A percentile compares a stretch with the other conserved stretches of the same genome.
phyloP scores from a whole-genome alignment of 2,888 invertebrate genomes.

The Epistrophe eligans region DNA sequence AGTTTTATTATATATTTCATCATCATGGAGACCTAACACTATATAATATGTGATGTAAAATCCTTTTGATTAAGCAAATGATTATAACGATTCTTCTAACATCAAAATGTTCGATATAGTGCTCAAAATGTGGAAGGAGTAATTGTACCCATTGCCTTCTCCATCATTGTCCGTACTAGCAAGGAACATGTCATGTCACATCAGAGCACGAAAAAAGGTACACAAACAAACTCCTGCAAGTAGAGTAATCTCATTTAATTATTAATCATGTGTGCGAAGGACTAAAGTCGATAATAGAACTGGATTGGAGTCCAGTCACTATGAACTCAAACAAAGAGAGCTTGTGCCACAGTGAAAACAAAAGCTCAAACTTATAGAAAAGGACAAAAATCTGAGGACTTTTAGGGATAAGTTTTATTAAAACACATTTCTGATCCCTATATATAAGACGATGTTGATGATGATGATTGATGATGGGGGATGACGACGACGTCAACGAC shows the following conservation, averaged over 20 bases:
- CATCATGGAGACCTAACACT: background rate
- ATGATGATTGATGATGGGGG: slow-evolving; percentile 10
- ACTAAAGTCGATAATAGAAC: slow-evolving; percentile 79
- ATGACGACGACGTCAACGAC: slow-evolving; percentile 29
- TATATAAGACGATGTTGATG: slow-evolving; percentile 43
- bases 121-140: background rate
- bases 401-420: slow-evolving; percentile 66
- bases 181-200: slow-evolving; percentile 37
- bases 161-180: background rate
- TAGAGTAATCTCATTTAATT: slow-evolving; percentile 80
- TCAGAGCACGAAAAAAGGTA: background rate
- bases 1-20: no score
- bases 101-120: background rate
- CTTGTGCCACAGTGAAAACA: slow-evolving; percentile 49
- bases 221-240: slow-evolving; percentile 56
- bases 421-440: slow-evolving; percentile 49
- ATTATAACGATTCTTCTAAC: background rate
- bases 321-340: slow-evolving; percentile 68
- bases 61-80: background rate
- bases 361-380: slow-evolving; percentile 20
- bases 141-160: background rate
- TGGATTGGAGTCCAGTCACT: slow-evolving; percentile 76
- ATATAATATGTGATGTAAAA: background rate
- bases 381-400: slow-evolving; percentile 51
- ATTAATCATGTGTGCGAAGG: slow-evolving; percentile 81